phyloP scores from a whole-genome alignment of 2,888 invertebrate genomes.

The Poecilobothrus nobilitatus region DNA sequence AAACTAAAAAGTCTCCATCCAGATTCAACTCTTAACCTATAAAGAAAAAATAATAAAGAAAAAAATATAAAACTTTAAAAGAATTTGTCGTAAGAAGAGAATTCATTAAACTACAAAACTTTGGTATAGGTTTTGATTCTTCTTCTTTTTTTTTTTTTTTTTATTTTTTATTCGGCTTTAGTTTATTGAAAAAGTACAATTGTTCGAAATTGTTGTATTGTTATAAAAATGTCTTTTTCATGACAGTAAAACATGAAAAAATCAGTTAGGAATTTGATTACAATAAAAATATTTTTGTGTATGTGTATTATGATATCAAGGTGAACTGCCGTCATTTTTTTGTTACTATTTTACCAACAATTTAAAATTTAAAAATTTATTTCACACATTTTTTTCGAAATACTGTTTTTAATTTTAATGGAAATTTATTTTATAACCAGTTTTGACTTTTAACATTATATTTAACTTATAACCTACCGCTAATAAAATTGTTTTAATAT shows the following conservation, averaged over 20 bases:
- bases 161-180: no score
- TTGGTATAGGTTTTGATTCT: no score
- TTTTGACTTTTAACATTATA: no score
- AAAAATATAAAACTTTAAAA: background rate
- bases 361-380: no score
- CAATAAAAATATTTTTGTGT: background rate
- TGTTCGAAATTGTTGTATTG: background rate
- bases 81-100: slow-evolving; percentile 1
- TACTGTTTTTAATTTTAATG: no score
- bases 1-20: background rate
- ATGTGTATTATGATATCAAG: background rate
- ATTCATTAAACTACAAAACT: background rate
- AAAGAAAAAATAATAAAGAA: background rate
- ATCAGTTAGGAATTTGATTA: background rate
- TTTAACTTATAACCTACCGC: no score
- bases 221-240: slow-evolving; percentile 1
- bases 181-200: background rate
- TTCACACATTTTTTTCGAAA: no score
- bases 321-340: no score
- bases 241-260: slow-evolving; percentile 3
- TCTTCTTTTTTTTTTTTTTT: no score
- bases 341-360: no score
- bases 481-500: no score
- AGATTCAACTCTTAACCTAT: slow-evolving; percentile 3
- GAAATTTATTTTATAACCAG: no score